These are phyloP conservation scores for Drosophila yakuba DNA, from an alignment of 1,140 invertebrate genomes.

Conservation along the genomic window DNA sequence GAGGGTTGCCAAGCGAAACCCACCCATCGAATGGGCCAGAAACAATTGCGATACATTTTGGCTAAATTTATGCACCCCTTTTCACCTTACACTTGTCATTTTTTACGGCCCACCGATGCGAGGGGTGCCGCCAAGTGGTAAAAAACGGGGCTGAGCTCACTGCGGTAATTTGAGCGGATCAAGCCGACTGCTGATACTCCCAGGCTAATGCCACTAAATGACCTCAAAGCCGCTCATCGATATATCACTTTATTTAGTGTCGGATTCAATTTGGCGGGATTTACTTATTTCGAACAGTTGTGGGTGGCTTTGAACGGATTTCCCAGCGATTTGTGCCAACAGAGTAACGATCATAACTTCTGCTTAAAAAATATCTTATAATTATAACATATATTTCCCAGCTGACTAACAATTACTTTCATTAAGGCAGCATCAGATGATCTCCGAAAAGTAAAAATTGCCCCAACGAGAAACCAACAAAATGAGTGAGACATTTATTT, in stretches of 20 bases:
- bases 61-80: conserved; percentile 80
- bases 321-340: background rate
- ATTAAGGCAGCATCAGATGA: conserved; percentile 12
- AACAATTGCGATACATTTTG: conserved; percentile 77
- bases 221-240: conserved; percentile 70
- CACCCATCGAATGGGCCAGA: conserved; percentile 30
- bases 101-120: conserved; percentile 49
- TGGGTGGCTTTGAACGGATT: conserved; percentile 7
- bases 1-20: conserved; percentile 44
- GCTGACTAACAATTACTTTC: conserved; percentile 12
- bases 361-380: background rate
- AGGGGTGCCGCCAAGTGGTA: conserved; percentile 27
- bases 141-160: conserved; percentile 49
- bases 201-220: conserved; percentile 68
- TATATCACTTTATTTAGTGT: conserved; percentile 77
- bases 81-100: conserved; percentile 67
- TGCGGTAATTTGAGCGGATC: conserved; percentile 66
- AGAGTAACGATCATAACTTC: conserved; percentile 2
- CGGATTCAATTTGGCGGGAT: conserved; percentile 64
- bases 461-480: conserved; percentile 12
- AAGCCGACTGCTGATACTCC: conserved; percentile 45
- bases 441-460: background rate
- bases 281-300: conserved; percentile 30
- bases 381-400: too few species aligned
- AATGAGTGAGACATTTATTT: conserved; percentile 50